Evolutionary conservation across 2,797 vertebrate genomes (phyloP).

Genomic region (Pipistrellus pygmaeus): DNA sequence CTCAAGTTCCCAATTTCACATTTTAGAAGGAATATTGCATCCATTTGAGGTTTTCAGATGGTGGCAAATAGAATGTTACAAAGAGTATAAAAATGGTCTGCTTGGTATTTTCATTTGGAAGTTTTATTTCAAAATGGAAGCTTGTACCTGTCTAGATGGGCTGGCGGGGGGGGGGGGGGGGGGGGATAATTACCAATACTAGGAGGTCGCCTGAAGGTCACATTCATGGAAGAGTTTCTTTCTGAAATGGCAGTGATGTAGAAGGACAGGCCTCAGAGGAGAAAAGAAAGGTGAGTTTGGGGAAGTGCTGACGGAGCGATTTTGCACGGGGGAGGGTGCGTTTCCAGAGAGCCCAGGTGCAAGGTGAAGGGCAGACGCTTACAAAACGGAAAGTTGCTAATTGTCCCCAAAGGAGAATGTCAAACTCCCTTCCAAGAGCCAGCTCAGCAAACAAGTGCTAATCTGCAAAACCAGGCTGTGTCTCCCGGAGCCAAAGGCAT

Average conservation of each 20-base stretch:
- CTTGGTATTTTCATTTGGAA: background rate
- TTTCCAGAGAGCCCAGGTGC: accelerated
- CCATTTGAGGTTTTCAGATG: background rate
- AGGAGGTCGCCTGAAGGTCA: background rate
- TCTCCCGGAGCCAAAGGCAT: background rate
- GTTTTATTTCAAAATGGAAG: background rate
- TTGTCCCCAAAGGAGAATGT: accelerated
- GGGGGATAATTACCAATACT: background rate
- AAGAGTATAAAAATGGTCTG: background rate
- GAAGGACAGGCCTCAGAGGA: background rate
- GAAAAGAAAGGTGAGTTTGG: background rate
- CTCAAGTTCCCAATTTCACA: no score
- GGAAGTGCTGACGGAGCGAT: background rate
- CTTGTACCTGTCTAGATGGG: background rate
- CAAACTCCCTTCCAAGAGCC: background rate
- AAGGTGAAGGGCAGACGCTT: background rate
- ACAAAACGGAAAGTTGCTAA: background rate
- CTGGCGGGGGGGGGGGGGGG: no score
- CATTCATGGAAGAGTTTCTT: background rate
- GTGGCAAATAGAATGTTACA: background rate
- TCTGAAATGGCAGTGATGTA: background rate
- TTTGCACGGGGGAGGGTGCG: background rate
- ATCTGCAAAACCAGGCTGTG: background rate
- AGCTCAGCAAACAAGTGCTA: background rate
- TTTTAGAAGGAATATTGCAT: background rate